Evolutionary conservation across 2,888 invertebrate genomes (phyloP).

Genomic region (Drosophila pegasa): DNA sequence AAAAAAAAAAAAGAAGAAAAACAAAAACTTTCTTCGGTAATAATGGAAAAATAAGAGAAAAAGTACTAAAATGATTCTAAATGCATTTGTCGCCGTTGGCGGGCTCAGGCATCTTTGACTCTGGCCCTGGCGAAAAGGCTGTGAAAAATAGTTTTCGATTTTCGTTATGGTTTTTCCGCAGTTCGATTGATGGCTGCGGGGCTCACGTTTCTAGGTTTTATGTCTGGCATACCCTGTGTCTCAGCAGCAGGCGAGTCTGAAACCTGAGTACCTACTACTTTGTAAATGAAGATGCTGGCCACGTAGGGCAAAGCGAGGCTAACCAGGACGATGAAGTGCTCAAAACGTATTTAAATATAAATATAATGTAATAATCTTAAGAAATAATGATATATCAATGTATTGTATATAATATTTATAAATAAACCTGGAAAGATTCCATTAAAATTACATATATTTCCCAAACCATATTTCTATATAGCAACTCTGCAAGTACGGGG

Average conservation of each 20-base stretch:
- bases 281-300: neutral
- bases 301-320: too few species aligned
- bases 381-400: too few species aligned
- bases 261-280: neutral
- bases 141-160: conserved; percentile 77
- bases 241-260: neutral
- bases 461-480: too few species aligned
- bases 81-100: conserved; percentile 59
- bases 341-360: too few species aligned
- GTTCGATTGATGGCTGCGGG: conserved; percentile 72
- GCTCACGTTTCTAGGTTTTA: conserved; percentile 65
- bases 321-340: too few species aligned
- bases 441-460: too few species aligned
- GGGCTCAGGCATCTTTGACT: conserved; percentile 58
- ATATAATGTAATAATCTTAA: too few species aligned
- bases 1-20: conserved; percentile 16
- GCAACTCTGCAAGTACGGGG: neutral
- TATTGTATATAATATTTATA: conserved; percentile 3
- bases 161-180: conserved; percentile 61
- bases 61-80: conserved; percentile 62
- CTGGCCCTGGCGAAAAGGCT: conserved; percentile 50
- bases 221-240: conserved; percentile 28
- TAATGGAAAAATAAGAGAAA: conserved; percentile 41
- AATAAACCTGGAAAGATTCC: neutral
- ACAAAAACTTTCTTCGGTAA: conserved; percentile 64